Base-by-base conservation (phyloP, 2,113 vertebrate species). In the Mormoops blainvillei region DNA sequence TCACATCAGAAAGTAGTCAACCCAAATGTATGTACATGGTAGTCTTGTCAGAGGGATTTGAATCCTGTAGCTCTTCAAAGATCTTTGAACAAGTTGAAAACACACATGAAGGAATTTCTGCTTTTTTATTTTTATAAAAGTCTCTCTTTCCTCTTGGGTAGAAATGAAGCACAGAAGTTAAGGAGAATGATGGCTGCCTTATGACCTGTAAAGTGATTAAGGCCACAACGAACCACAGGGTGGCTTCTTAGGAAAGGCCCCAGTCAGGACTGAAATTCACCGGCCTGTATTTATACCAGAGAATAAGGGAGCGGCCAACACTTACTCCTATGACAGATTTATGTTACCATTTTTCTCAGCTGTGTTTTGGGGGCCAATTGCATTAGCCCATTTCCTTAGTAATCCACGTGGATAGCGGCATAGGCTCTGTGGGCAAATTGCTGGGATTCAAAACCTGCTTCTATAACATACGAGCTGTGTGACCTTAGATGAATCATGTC, bases 351-450 rank as follows among this genome's bases (percentile, higher is more conserved):
- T 84, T 93, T 91, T 86, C 89, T 87, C 54, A 48, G 48, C 81
- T 95, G 89, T 95, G 67, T 81, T 94, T 87, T 63, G 56, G 22
- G 45, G 76, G 85, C 93, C 31, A 81, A 94, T 24, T 11, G 2
- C 74, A 61, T 90, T 80, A 87, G 65, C 83, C 63, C n/a, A 88
- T 58, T 80, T 91, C 31, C 54, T 67, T 78, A 85, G 63, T 48
- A 85, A 95, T 45, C 77, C 71, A 83, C 82, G 63, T 82, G 86
- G 78, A 41, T 45, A 61, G 78, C 16, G 1, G 73, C 36, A 73
- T 12, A 58, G 52, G 43, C 4, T 70, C 43, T 76, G 45, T 20
- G 74, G 87, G 80, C 68, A 84, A 71, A 85, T 63, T 67, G 63
- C 71, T 45, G 33, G 56, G 78, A 52, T 74, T 96, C 54, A 58